Conservation (phyloP, 1,140 invertebrate genomes). For the Cydia splendana region DNA sequence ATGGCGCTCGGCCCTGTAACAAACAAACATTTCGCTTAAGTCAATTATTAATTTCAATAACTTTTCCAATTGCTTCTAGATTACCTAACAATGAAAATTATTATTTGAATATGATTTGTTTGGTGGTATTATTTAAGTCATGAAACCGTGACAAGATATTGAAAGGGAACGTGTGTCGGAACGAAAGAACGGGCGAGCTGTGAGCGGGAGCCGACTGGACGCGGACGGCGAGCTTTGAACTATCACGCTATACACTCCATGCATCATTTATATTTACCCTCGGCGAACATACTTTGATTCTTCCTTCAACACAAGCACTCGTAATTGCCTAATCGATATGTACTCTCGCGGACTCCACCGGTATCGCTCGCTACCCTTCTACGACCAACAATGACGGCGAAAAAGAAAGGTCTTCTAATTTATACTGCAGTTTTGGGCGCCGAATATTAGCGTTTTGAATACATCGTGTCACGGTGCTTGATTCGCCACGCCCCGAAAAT, state of each 20-base stretch:
- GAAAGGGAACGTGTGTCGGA: slow-evolving; percentile 11
- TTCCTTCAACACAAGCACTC: slow-evolving; percentile 65
- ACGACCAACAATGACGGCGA: slow-evolving; percentile 57
- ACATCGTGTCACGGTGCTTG: slow-evolving; percentile 77
- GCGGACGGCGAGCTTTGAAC: slow-evolving; percentile 69
- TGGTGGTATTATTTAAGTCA: not conserved
- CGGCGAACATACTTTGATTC: slow-evolving; percentile 77
- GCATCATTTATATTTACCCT: slow-evolving; percentile 79
- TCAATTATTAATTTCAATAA: not conserved
- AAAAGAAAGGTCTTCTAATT: slow-evolving; percentile 68
- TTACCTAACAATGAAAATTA: not conserved
- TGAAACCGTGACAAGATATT: not conserved
- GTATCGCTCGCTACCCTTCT: slow-evolving; percentile 54
- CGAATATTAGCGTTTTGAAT: slow-evolving; percentile 77
- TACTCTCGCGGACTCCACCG: slow-evolving; percentile 42
- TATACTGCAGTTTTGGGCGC: slow-evolving; percentile 73
- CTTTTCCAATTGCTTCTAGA: not conserved
- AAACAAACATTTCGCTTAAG: slow-evolving; percentile 50
- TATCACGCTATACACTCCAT: slow-evolving; percentile 76
- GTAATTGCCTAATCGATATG: slow-evolving; percentile 71
- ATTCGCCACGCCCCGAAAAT: slow-evolving; percentile 78
- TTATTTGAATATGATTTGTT: not conserved
- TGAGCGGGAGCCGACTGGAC: slow-evolving; percentile 48
- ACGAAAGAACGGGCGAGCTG: not conserved
- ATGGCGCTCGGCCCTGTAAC: slow-evolving; percentile 77